These are phyloP conservation scores for Mustela nigripes DNA, from an alignment of 2,113 vertebrate genomes.

Conservation along the genomic window DNA sequence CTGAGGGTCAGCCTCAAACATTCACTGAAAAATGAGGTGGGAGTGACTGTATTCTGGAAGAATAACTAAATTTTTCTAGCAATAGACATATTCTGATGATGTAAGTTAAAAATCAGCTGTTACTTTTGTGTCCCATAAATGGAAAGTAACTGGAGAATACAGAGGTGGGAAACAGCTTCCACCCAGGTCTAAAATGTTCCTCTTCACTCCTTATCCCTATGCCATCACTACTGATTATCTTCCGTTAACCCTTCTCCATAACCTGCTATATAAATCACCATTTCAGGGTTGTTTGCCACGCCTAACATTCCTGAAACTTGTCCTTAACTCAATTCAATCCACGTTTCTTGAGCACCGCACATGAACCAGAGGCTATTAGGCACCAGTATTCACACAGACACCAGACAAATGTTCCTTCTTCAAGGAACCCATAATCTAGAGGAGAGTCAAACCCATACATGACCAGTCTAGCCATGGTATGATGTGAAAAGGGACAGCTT, in stretches of 20 bases:
- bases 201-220: background rate
- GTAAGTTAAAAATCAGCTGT: background rate
- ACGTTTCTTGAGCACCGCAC: background rate
- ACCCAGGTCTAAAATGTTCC: background rate
- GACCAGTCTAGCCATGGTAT: background rate
- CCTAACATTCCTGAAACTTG: conserved; percentile 20
- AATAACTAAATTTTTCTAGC: conserved; percentile 46
- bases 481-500: background rate
- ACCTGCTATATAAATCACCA: background rate
- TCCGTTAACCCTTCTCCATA: background rate
- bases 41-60: conserved; percentile 34
- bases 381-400: background rate
- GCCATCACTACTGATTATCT: background rate
- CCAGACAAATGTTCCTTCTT: background rate
- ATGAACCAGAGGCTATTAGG: background rate
- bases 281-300: background rate
- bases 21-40: conserved; percentile 74
- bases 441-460: background rate
- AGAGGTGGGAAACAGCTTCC: background rate
- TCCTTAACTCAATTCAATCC: background rate
- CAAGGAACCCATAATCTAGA: background rate
- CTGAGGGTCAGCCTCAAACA: conserved; percentile 70
- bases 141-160: background rate
- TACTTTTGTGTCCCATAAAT: background rate
- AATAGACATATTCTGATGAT: conserved; percentile 9